Evolutionary conservation across 2,888 invertebrate genomes (phyloP).

Genomic region (Lingula anatina): DNA sequence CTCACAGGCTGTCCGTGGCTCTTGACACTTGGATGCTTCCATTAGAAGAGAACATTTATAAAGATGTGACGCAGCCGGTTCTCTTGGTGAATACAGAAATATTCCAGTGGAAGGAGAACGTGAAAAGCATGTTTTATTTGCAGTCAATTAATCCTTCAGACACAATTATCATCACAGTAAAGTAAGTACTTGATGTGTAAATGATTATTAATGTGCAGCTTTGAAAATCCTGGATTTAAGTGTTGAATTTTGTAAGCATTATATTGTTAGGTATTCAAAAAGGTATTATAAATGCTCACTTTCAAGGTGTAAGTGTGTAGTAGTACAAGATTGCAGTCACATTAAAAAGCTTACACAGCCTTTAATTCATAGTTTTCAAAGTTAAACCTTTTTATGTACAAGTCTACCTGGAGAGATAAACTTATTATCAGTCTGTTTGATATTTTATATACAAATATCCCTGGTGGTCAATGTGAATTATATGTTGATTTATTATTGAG

Average conservation of each 20-base stretch:
- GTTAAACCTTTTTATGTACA: no score
- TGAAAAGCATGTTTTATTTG: conserved; percentile 27
- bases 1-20: conserved; percentile 26
- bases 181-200: conserved; percentile 15
- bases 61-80: conserved; percentile 27
- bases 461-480: neutral
- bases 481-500: neutral
- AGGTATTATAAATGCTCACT: no score
- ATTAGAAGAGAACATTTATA: conserved; percentile 28
- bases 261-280: no score
- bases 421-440: no score
- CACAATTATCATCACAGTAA: conserved; percentile 31
- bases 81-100: conserved; percentile 39
- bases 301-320: no score
- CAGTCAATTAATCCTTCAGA: conserved; percentile 14
- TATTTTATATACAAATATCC: no score
- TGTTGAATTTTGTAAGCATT: neutral
- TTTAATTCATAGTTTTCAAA: no score
- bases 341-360: no score
- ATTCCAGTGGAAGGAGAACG: conserved; percentile 43
- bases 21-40: conserved; percentile 48
- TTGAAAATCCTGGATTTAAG: neutral
- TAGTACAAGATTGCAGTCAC: no score
- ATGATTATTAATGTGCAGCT: neutral
- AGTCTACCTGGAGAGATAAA: no score